phyloP scores from a whole-genome alignment of 2,888 invertebrate genomes.

The Hyalella azteca region DNA sequence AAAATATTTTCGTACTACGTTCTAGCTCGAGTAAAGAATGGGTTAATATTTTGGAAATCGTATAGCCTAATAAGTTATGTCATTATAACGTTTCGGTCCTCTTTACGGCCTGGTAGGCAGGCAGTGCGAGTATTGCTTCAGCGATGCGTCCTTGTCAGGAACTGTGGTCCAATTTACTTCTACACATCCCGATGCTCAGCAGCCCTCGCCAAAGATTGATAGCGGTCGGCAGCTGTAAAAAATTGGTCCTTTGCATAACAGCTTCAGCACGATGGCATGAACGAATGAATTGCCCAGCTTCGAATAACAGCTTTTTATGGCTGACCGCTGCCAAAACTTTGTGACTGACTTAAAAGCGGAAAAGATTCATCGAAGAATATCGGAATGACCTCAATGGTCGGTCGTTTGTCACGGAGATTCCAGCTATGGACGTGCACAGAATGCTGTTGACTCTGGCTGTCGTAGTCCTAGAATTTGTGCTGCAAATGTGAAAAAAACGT shows the following conservation, averaged over 20 bases:
- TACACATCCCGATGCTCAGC: constrained; percentile 1
- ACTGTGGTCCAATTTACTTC: neutral
- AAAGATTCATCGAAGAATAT: neutral
- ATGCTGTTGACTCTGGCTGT: too few species aligned
- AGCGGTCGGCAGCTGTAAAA: neutral
- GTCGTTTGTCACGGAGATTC: neutral
- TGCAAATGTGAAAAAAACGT: too few species aligned
- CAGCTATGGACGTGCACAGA: too few species aligned
- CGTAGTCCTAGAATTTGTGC: too few species aligned
- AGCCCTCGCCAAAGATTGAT: constrained; percentile 20
- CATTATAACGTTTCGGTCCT: neutral
- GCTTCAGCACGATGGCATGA: too few species aligned
- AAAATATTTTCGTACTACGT: too few species aligned
- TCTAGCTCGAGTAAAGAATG: too few species aligned
- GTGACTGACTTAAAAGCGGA: neutral
- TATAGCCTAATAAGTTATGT: neutral
- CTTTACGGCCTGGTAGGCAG: neutral
- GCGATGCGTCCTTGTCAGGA: constrained; percentile 7
- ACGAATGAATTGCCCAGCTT: neutral
- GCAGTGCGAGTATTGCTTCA: neutral
- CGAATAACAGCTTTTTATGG: constrained; percentile 16
- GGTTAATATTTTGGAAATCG: neutral
- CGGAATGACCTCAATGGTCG: neutral
- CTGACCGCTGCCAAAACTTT: constrained; percentile 5
- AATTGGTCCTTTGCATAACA: constrained; percentile 26